Base-by-base conservation (phyloP, 53 echinoderm and acorn worm species). In the Glandiceps talaboti region DNA sequence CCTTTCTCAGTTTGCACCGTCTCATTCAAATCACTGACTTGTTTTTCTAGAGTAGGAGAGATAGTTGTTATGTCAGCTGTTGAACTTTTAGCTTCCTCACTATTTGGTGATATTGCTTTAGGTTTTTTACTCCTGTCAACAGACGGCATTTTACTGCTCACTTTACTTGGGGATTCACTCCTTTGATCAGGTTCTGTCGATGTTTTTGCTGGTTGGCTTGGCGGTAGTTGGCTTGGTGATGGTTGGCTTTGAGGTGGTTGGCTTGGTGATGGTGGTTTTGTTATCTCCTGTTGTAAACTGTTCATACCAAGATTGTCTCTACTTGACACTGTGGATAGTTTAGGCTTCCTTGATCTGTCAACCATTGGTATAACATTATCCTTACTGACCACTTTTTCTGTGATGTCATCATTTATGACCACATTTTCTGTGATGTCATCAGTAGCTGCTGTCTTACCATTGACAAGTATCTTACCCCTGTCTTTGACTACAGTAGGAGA, bases 341-440 rank as follows among this genome's bases (percentile, higher is more conserved):
- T 45, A 27, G 88, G 84, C 75, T 82, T 88, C 31, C 74, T 74
- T 14, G 88, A 77, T 77, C 88, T 31, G 77, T 85, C 64, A 1
- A 88, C 81, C 1, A 74, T 72, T 0, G 82, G 84, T 45, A 80
- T 76, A 30, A 80, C 74, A 27, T 74, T 73, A 33, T 30, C 27
- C 0, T 12, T 0, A n/a, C n/a, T n/a, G n/a, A n/a, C n/a, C n/a
- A n/a, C n/a, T n/a, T n/a, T n/a, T n/a, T n/a, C n/a, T n/a, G n/a
- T n/a, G n/a, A n/a, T n/a, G n/a, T n/a, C n/a, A n/a, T n/a, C n/a
- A n/a, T n/a, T n/a, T n/a, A n/a, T n/a, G n/a, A n/a, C n/a, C n/a
- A n/a, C n/a, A n/a, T n/a, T n/a, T n/a, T n/a, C n/a, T 30, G 27
- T 75, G 10, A 33, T 14, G 14, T 31, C 14, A 28, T 79, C 79